Percentiles rank a stretch among this genome's conserved stretches.
Evolutionary conservation across 2,797 vertebrate genomes (phyloP).

Genomic region (Potorous gilbertii): DNA sequence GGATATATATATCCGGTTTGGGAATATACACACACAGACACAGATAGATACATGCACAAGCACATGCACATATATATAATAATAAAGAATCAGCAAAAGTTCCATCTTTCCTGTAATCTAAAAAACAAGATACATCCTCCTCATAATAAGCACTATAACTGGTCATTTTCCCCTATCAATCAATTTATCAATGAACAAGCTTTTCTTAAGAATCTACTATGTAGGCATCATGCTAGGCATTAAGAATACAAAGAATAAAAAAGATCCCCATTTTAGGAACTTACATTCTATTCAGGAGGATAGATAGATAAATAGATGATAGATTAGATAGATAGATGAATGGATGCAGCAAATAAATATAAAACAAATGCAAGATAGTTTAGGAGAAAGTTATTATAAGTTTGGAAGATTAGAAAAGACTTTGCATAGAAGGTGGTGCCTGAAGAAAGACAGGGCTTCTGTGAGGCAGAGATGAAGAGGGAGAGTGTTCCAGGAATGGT

Average conservation of each 20-base stretch:
- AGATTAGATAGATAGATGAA: too few species aligned
- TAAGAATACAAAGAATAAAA: not conserved
- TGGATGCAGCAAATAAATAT: not conserved
- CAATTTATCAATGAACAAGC: not conserved
- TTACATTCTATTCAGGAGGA: not conserved
- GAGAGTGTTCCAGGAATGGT: too few species aligned
- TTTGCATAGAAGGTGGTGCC: not conserved
- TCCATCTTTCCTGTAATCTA: not conserved
- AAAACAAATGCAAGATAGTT: not conserved
- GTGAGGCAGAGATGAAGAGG: too few species aligned
- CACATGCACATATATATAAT: too few species aligned
- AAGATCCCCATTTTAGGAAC: not conserved
- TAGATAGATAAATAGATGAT: not conserved
- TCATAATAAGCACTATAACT: constrained; percentile 10
- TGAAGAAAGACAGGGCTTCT: not conserved
- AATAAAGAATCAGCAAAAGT: constrained; percentile 14
- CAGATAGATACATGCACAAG: too few species aligned
- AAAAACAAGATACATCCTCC: not conserved
- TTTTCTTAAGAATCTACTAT: not conserved
- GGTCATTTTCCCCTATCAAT: not conserved
- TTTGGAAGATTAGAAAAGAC: not conserved
- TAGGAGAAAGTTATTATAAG: not conserved
- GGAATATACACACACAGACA: too few species aligned
- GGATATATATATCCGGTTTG: too few species aligned
- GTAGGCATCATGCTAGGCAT: not conserved